These are phyloP conservation scores for Serilophus lunatus DNA, from an alignment of 2,113 vertebrate genomes.

Conservation along the genomic window DNA sequence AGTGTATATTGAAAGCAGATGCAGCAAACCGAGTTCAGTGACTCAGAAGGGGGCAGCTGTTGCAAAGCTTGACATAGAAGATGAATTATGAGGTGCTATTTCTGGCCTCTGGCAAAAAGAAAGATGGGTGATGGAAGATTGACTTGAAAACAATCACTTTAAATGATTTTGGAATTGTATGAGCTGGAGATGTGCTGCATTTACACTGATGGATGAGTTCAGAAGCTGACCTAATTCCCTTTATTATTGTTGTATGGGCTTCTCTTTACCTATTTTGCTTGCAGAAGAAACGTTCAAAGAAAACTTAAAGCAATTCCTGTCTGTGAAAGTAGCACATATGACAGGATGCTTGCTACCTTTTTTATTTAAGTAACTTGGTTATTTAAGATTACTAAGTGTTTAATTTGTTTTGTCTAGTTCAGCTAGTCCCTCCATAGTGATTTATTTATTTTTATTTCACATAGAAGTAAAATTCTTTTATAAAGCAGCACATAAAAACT, in stretches of 20 bases:
- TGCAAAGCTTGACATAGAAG: background rate
- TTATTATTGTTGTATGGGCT: background rate
- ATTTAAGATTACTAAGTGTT: background rate
- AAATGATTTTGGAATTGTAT: conserved; percentile 17
- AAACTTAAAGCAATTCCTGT: background rate
- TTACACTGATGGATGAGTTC: background rate
- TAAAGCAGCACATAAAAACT: conserved; percentile 2
- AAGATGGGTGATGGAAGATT: background rate
- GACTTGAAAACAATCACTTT: conserved; percentile 25
- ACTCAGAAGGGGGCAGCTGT: background rate
- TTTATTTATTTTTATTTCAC: background rate
- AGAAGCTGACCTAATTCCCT: conserved; percentile 10
- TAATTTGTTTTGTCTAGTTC: background rate
- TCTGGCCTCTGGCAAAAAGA: conserved; percentile 23
- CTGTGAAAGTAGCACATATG: background rate
- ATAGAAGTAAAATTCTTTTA: background rate
- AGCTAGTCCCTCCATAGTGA: background rate
- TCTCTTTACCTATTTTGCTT: background rate
- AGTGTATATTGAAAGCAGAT: conserved; percentile 26
- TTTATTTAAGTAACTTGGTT: background rate
- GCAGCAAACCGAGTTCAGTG: background rate
- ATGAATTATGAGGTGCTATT: conserved; percentile 35
- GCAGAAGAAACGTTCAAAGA: background rate
- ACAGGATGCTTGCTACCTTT: background rate
- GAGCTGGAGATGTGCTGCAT: background rate